Evolutionary conservation across 2,797 vertebrate genomes (phyloP).

Genomic region (Nasua narica): DNA sequence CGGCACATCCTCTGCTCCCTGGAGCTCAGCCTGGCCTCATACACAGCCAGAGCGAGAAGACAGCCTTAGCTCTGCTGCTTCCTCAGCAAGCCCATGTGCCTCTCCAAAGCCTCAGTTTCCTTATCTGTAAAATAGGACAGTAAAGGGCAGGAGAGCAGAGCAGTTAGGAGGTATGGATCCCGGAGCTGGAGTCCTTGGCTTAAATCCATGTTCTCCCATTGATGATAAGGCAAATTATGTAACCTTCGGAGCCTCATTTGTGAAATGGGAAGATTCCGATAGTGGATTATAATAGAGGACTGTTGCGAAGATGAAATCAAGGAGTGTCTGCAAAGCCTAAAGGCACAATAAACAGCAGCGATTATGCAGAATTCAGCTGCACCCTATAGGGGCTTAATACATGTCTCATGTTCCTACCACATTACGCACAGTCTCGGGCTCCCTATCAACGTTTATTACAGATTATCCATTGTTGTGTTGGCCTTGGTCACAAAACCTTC

Average conservation of each 20-base stretch:
- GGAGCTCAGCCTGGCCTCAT: neutral
- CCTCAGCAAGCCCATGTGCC: neutral
- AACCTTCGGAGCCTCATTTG: neutral
- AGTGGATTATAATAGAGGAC: neutral
- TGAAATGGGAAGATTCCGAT: neutral
- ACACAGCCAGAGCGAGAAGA: fast-evolving
- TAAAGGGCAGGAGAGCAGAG: neutral
- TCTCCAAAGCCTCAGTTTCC: neutral
- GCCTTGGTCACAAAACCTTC: neutral
- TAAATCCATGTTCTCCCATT: neutral
- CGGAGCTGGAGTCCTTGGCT: neutral
- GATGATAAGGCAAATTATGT: neutral
- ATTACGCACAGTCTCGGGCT: neutral
- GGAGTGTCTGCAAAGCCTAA: neutral
- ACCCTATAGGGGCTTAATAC: neutral
- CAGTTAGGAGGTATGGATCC: neutral
- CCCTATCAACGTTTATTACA: neutral
- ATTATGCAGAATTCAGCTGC: neutral
- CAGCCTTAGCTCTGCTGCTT: neutral
- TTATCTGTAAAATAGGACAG: neutral
- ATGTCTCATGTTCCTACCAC: fast-evolving
- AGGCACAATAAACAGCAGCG: neutral
- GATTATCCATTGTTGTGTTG: neutral
- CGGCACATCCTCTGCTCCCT: fast-evolving
- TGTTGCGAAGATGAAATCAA: neutral